These are phyloP conservation scores for Polypterus bichir DNA, from an alignment of 2,113 vertebrate genomes.

Conservation along the genomic window DNA sequence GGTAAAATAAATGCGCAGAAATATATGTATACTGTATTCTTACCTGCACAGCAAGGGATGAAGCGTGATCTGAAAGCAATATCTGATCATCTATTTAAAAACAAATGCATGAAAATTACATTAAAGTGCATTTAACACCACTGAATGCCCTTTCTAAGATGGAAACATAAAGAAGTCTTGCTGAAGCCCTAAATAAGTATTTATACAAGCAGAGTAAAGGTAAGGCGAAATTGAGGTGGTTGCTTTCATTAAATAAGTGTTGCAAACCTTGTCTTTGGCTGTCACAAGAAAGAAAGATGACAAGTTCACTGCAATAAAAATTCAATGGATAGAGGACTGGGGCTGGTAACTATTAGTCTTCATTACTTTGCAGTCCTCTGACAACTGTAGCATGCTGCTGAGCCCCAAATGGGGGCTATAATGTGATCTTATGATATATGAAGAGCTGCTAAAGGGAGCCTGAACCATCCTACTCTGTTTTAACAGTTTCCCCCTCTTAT, in stretches of 20 bases:
- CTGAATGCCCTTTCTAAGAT: conserved; percentile 1
- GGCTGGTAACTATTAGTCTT: conserved; percentile 79
- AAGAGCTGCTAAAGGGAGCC: conserved; percentile 76
- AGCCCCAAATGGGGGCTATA: conserved; percentile 80
- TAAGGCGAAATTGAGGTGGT: too few relatives aligned
- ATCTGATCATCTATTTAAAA: conserved; percentile 77
- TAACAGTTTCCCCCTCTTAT: conserved; percentile 51
- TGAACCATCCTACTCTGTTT: conserved; percentile 69
- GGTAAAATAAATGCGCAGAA: too few relatives aligned
- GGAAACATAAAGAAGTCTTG: too few relatives aligned
- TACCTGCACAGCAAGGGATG: conserved; percentile 94
- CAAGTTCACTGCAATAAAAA: conserved; percentile 77
- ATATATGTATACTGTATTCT: conserved; percentile 17
- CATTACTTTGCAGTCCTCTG: conserved; percentile 83
- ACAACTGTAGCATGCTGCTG: conserved; percentile 81
- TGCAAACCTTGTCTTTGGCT: conserved; percentile 59
- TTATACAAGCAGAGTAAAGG: too few relatives aligned
- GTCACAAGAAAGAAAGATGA: conserved; percentile 76
- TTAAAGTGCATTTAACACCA: conserved; percentile 20
- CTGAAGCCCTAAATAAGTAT: too few relatives aligned
- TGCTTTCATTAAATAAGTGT: conserved; percentile 36
- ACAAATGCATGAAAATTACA: conserved; percentile 24
- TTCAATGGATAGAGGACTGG: conserved; percentile 72
- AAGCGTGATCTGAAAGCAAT: conserved; percentile 88
- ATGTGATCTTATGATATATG: conserved; percentile 87